Evolutionary conservation across 2,888 invertebrate genomes (phyloP).

Genomic region (Lasioglossum vierecki): DNA sequence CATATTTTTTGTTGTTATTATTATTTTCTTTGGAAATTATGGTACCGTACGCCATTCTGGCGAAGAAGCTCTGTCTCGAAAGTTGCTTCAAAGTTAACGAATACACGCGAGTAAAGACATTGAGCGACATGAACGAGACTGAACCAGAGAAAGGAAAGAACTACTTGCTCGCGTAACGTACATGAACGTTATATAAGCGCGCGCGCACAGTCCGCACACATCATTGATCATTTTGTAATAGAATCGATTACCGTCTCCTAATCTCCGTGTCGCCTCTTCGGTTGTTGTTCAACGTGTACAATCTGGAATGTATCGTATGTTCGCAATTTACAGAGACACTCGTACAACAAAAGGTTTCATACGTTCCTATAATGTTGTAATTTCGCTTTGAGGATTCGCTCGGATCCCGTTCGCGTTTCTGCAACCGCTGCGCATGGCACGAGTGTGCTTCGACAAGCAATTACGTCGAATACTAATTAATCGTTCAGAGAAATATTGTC

Average conservation of each 20-base stretch:
- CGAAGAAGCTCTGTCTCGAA: not conserved
- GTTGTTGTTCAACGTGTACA: not conserved
- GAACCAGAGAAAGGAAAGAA: slow-evolving; percentile 5
- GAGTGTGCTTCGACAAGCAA: not conserved
- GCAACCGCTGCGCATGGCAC: no score
- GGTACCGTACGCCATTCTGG: no score
- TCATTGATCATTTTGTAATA: not conserved
- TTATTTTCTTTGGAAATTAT: not conserved
- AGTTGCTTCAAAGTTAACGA: not conserved
- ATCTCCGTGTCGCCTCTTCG: not conserved
- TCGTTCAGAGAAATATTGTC: not conserved
- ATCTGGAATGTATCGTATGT: not conserved
- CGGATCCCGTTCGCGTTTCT: not conserved
- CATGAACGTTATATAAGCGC: not conserved
- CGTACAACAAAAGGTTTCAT: not conserved
- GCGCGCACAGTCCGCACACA: not conserved
- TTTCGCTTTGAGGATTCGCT: not conserved
- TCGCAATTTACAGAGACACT: not conserved
- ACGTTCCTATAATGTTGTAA: not conserved
- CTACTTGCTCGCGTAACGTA: not conserved
- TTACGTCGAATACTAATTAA: not conserved
- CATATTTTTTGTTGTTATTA: not conserved
- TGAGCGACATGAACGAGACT: not conserved
- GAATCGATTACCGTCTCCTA: not conserved
- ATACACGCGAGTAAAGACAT: not conserved